These are phyloP conservation scores for Centroberyx gerrardi DNA, from an alignment of 2,797 vertebrate genomes.

Conservation along the genomic window DNA sequence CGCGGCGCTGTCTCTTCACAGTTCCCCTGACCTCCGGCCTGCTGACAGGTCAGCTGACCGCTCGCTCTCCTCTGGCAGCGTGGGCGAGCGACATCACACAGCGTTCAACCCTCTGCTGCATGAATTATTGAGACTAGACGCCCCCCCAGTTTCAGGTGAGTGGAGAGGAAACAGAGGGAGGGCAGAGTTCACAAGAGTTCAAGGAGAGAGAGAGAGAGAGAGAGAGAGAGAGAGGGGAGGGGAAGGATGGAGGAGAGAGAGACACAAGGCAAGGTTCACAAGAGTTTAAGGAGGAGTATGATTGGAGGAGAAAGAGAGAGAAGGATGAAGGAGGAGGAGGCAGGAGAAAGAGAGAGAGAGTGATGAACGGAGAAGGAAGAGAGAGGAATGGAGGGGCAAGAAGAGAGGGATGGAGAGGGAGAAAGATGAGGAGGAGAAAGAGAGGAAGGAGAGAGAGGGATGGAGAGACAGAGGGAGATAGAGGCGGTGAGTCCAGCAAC, in stretches of 20 bases:
- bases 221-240: not conserved
- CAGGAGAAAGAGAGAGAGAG: not conserved
- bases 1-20: too few species aligned
- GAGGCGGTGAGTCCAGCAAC: too few species aligned
- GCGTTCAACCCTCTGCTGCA: constrained; percentile 46
- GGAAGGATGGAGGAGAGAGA: not conserved
- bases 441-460: not conserved
- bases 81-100: constrained; percentile 6
- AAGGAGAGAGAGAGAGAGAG: not conserved
- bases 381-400: not conserved
- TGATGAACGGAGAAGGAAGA: too few species aligned
- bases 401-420: not conserved
- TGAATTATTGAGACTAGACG: constrained; percentile 50
- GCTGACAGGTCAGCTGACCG: too few species aligned
- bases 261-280: too few species aligned
- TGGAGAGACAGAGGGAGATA: too few species aligned
- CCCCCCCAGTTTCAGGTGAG: not conserved
- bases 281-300: too few species aligned
- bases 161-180: not conserved
- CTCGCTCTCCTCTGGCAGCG: too few species aligned
- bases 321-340: not conserved
- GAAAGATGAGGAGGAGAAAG: not conserved
- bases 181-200: not conserved
- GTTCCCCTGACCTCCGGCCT: too few species aligned
- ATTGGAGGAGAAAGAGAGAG: not conserved